Conservation (phyloP, 2,113 vertebrate genomes). For the Larimichthys crocea region DNA sequence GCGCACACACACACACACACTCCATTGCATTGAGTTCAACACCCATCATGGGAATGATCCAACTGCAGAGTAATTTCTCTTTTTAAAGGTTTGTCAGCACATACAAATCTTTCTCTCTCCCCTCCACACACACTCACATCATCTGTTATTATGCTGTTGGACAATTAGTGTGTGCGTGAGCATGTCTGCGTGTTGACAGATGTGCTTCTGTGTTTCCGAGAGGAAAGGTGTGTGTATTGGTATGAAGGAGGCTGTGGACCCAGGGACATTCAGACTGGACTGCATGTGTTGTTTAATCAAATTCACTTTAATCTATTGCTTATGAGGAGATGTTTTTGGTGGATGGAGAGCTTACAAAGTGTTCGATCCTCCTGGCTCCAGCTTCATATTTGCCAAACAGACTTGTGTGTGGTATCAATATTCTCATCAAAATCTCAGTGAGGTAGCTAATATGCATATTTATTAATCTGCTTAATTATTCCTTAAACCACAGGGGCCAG, state of each 20-base stretch:
- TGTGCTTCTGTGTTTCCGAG: neutral
- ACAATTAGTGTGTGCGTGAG: conserved; percentile 21
- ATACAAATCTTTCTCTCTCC: conserved; percentile 35
- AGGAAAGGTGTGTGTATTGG: conserved; percentile 23
- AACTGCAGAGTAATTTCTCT: conserved; percentile 58
- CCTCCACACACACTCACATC: conserved; percentile 15
- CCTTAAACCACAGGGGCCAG: neutral
- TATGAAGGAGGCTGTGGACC: neutral
- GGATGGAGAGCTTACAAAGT: neutral
- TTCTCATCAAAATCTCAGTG: neutral
- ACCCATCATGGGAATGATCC: conserved; percentile 59
- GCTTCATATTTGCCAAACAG: neutral
- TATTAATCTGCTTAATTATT: neutral
- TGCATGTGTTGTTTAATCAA: conserved; percentile 13
- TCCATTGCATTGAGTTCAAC: conserved; percentile 55
- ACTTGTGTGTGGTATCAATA: neutral
- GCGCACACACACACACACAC: conserved; percentile 31
- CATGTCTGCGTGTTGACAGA: conserved; percentile 2
- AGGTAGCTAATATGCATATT: neutral
- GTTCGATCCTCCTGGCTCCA: neutral
- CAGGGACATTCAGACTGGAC: neutral
- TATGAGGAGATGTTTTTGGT: neutral
- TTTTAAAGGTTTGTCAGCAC: conserved; percentile 55
- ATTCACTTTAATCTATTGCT: neutral
- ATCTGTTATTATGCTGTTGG: conserved; percentile 25